A percentile compares a stretch with the other conserved stretches of the same genome.
phyloP scores from a whole-genome alignment of 1,140 invertebrate genomes.

The Drosophila miranda region DNA sequence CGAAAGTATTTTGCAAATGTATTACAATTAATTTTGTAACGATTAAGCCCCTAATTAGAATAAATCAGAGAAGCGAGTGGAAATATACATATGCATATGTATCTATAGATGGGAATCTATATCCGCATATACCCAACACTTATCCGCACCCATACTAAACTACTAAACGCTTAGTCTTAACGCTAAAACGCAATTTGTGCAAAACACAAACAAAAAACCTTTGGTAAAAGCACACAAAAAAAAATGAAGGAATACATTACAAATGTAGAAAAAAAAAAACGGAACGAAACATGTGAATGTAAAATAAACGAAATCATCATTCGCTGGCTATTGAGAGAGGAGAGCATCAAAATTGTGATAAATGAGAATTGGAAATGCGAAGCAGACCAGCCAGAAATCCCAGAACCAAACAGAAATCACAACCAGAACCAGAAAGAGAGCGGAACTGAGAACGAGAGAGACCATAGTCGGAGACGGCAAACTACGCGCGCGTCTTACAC shows the following conservation, averaged over 20 bases:
- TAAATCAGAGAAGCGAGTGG: constrained; percentile 49
- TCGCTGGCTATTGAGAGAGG: constrained; percentile 56
- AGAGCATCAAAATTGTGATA: constrained; percentile 78
- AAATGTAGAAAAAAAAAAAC: constrained; percentile 65
- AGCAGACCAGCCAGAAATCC: constrained; percentile 34
- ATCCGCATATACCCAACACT: constrained; percentile 43
- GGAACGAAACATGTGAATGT: too few species aligned
- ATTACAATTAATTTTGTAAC: constrained; percentile 72
- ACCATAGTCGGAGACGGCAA: constrained; percentile 30
- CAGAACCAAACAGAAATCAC: not conserved
- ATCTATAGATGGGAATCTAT: constrained; percentile 30
- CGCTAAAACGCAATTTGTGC: constrained; percentile 78
- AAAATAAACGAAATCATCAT: constrained; percentile 29
- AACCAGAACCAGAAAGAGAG: constrained; percentile 21
- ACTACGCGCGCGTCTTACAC: constrained; percentile 23
- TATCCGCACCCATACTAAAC: constrained; percentile 36
- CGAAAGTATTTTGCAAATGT: constrained; percentile 79
- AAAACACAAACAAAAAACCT: constrained; percentile 77
- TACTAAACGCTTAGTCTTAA: constrained; percentile 29
- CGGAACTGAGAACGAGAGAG: constrained; percentile 10
- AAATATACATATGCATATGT: constrained; percentile 27
- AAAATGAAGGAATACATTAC: constrained; percentile 55
- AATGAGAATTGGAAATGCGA: constrained; percentile 72
- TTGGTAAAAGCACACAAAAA: constrained; percentile 64
- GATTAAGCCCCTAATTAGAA: constrained; percentile 55